Conservation (phyloP, 1,140 invertebrate genomes). For the Neodiprion pinetum region DNA sequence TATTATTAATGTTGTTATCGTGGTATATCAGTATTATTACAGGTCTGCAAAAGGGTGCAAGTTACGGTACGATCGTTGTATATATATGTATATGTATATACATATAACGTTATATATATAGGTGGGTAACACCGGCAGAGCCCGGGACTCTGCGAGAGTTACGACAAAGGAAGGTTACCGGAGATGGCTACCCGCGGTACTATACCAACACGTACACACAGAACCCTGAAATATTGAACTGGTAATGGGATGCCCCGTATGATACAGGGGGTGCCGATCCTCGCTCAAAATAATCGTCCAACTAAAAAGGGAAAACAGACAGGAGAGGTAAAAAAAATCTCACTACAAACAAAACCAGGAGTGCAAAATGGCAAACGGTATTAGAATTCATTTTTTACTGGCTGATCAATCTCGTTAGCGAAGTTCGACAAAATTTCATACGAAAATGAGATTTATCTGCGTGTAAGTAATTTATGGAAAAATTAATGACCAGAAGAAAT, state of each 20-base stretch:
- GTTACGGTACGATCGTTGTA: background rate
- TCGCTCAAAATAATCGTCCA: background rate
- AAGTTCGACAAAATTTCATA: no score
- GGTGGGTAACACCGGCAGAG: no score
- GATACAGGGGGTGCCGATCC: background rate
- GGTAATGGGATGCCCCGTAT: background rate
- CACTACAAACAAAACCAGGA: no score
- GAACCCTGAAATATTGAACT: constrained; percentile 1
- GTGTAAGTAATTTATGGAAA: no score
- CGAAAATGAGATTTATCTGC: no score
- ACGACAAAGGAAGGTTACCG: background rate
- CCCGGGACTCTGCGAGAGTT: background rate
- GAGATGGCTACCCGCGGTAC: background rate
- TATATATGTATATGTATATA: no score
- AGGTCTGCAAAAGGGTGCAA: background rate
- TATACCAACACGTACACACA: background rate
- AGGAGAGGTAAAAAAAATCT: background rate
- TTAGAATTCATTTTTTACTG: no score
- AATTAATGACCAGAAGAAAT: no score
- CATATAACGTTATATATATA: no score
- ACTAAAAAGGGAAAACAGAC: background rate
- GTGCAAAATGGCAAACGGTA: no score
- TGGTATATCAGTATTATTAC: constrained; percentile 1
- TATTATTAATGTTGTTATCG: background rate
- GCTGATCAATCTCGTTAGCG: no score